Percentiles rank a stretch among this genome's conserved stretches.
Evolutionary conservation across 2,888 invertebrate species (phyloP).

Genomic region (Chironomus tentans): DNA sequence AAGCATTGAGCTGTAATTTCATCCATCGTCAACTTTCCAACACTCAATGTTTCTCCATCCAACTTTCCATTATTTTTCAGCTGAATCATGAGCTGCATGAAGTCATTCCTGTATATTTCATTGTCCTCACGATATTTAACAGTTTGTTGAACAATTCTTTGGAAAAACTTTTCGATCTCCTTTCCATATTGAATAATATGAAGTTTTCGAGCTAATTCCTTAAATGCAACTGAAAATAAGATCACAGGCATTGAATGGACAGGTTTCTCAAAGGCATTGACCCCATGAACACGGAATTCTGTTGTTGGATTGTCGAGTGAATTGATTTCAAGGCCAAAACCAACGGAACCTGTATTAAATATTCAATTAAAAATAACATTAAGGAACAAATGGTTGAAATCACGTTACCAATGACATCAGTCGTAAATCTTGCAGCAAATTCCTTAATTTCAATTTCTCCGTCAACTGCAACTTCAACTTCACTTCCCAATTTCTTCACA

Average conservation of each 20-base stretch:
- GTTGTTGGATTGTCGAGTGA: constrained; percentile 32
- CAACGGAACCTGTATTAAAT: constrained; percentile 29
- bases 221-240: background rate
- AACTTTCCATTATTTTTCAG: constrained; percentile 42
- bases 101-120: constrained; percentile 44
- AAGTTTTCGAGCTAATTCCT: background rate
- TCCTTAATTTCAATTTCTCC: constrained; percentile 29
- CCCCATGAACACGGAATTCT: constrained; percentile 32
- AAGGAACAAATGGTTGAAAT: no score
- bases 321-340: constrained; percentile 36
- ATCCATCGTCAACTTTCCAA: background rate
- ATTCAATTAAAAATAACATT: no score
- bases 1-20: constrained; percentile 19
- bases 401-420: constrained; percentile 32
- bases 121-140: constrained; percentile 41
- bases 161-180: constrained; percentile 38
- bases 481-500: constrained; percentile 16
- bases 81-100: constrained; percentile 47
- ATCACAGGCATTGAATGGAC: background rate
- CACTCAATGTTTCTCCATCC: constrained; percentile 31
- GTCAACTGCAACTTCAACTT: background rate
- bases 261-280: constrained; percentile 26
- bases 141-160: constrained; percentile 41
- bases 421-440: constrained; percentile 28
- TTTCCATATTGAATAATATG: background rate